Evolutionary conservation across 2,113 vertebrate genomes (phyloP).

Genomic region (Leucoraja erinaceus): DNA sequence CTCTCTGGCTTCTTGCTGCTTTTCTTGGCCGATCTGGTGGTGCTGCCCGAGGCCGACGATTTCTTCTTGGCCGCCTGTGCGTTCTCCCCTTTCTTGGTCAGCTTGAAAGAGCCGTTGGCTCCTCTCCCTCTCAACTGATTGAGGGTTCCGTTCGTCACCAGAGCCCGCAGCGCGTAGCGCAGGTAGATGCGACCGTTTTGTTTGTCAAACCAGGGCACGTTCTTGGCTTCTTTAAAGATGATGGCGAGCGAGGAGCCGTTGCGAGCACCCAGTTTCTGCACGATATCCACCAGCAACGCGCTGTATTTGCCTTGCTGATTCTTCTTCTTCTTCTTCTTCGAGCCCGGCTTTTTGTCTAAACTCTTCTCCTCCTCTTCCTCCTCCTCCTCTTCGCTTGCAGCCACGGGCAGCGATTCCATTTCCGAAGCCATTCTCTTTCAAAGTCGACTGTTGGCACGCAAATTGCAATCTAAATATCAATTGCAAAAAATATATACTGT

Average conservation of each 20-base stretch:
- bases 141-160: slow-evolving; percentile 77
- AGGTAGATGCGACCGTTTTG: slow-evolving; percentile 76
- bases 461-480: background rate
- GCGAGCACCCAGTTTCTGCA: slow-evolving; percentile 66
- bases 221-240: slow-evolving; percentile 72
- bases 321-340: slow-evolving; percentile 67
- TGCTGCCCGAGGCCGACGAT: background rate
- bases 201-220: slow-evolving; percentile 77
- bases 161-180: slow-evolving; percentile 72
- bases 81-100: slow-evolving; percentile 62
- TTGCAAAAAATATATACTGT: background rate
- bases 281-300: slow-evolving; percentile 71
- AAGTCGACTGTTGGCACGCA: background rate
- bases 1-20: background rate
- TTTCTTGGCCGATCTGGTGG: background rate
- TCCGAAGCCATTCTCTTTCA: background rate
- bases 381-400: slow-evolving; percentile 42
- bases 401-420: slow-evolving; percentile 29
- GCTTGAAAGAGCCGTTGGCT: slow-evolving; percentile 77
- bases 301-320: slow-evolving; percentile 76
- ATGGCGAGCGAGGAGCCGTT: slow-evolving; percentile 73
- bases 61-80: background rate
- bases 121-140: slow-evolving; percentile 77
- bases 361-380: slow-evolving; percentile 45
- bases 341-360: slow-evolving; percentile 49